Base-by-base conservation (phyloP, 2,113 vertebrate species). In the Myiozetetes cayanensis region DNA sequence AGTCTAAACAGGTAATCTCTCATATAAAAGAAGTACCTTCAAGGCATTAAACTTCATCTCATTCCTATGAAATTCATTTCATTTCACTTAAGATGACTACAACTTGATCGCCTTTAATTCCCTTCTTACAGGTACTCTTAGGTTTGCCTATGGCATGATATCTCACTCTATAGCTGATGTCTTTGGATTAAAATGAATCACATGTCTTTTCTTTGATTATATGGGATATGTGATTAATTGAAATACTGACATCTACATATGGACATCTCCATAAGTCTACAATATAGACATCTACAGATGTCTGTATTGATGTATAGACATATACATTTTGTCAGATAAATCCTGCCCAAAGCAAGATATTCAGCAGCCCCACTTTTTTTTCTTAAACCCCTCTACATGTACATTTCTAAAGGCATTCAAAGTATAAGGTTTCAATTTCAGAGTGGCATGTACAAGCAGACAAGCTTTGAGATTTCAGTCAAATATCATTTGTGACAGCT, bases 401-500 rank as follows among this genome's bases (percentile, higher is more conserved):
- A 44, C 13, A 56, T 77, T 79, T 94, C 50, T 93, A 28, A 91
- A 88, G n/a, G 52, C 13, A 19, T 72, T 90, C 14, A 55, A 71
- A 92, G 16, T 82, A n/a, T 50, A 46, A 81, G 44, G 18, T 90
- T 96, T 93, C 91, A 23, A 7, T 87, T 94, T 92, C 12, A 19
- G 44, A 94, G 35, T 10, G 2, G 25, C 28, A 37, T 63, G 62
- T 80, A 70, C 52, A 75, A 76, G 37, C 25, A 81, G 65, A 47
- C 56, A 90, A 44, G 55, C 44, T 86, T 58, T 89, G 52, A 94
- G 85, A 66, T 28, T 91, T 83, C 73, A 82, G 47, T 89, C 63
- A 74, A 89, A 59, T 81, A 81, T 67, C 44, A 73, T 82, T 93
- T 85, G 31, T 82, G 90, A 92, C 65, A 90, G 55, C 78, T 90